Base-by-base conservation (phyloP, 2,888 invertebrate genomes). In the Linnaemya tessellans region DNA sequence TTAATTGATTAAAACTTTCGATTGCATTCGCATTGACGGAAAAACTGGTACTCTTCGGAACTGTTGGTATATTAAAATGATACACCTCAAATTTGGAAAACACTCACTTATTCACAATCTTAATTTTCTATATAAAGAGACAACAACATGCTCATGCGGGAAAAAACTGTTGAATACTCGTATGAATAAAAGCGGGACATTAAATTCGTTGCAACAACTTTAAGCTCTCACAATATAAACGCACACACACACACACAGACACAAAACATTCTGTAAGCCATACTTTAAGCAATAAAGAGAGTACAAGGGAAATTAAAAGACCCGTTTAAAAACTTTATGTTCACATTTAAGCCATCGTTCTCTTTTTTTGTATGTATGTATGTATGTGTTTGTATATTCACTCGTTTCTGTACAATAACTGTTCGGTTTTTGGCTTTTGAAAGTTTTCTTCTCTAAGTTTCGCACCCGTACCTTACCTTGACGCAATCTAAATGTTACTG, bases 401-500 rank as follows among this genome's bases (percentile, higher is more conserved):
- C 60, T 82, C 46, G 35, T 60, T 58, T 67, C 1, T 62, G 70
- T 51, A n/a, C 56, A 25, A 30, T 18, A 41, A 64, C n/a, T 60
- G 49, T 22, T 58, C 41, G 74, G n/a, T n/a, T n/a, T 46, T 65
- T 65, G n/a, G 11, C 9, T 46, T 43, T 71, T 77, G 15, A 58
- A 43, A 65, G 35, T 25, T 51, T 56, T 41, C 0, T 13, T 46
- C 13, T 18, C 46, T 20, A 68, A 54, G 43, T 64, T 65, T 60
- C 56, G 56, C 78, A 74, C 81, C 25, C 73, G 75, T 80, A 84
- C 86, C 84, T 87, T 83, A 84, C 86, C 83, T 86, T 75, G 81
- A 70, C 80, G 79, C 87, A 82, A 73, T 86, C 73, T 49, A 85
- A 84, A 80, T 80, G 75, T 75, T 82, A 87, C 87, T 87, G 82